Evolutionary conservation across 2,888 invertebrate genomes (phyloP), one percentile per base, ranked within the genome.

Genomic region (Eugnorisma glareosa): DNA sequence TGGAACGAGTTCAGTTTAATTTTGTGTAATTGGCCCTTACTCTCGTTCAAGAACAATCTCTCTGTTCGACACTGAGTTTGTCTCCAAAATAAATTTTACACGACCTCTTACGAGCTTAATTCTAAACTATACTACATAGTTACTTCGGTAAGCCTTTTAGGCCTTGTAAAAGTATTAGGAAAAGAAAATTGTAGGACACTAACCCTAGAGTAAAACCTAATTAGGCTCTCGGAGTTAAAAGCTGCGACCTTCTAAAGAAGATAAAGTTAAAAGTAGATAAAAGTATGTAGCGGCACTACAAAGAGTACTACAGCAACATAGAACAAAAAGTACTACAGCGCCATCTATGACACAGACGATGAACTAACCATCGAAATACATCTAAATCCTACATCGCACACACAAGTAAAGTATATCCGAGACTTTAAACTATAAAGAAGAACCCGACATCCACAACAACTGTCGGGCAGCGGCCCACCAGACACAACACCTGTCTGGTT

Each of bases 61-160:
- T 57, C 31, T 45, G 15, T 24, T 48, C 18, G 31, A 35, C 43
- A 15, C 8, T 6, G 31, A 63, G 64, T 43, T 43, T 1, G 59
- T 11, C 40, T 64, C 13, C 40, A 61, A 48, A 77, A 77, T 66
- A 63, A 35, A 83, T 82, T 63, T 83, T 43, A 28, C 35, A 64
- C 28, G 40, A 77, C 35, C 77, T 82, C 40, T 63, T 67, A 82
- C 45, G n/a, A 54, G 45, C 40, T 77, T 51, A 79, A 79, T 68
- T 77, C 68, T 64, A 51, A 51, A 82, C 54, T 64, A 63, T 48
- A 45, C 43, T 11, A 54, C 51, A 40, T 48, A 68, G n/a, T 64
- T 51, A 68, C 77, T 57, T 51, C 45, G 18, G 35, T 40, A 4
- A 64, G 24, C 40, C 43, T 73, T 73, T 45, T 37, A 59, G 24